These are phyloP conservation scores for Shargacucullia verbasci DNA, from an alignment of 2,888 invertebrate genomes.

Conservation along the genomic window DNA sequence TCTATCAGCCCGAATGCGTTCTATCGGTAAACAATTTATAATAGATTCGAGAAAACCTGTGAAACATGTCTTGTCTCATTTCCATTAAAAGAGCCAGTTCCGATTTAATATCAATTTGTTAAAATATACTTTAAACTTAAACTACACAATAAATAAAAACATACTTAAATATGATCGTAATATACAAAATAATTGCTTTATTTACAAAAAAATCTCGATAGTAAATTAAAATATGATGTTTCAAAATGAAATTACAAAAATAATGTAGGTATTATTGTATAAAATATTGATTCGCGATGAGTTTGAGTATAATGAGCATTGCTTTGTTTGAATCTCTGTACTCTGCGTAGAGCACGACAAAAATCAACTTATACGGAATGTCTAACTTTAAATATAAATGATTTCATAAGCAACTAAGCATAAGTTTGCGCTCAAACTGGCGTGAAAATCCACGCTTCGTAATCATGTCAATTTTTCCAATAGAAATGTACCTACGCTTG, in stretches of 20 bases:
- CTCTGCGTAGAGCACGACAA: constrained; percentile 10
- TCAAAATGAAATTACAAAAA: constrained; percentile 41
- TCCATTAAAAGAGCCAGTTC: constrained; percentile 31
- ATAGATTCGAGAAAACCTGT: too few relatives aligned
- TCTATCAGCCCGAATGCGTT: too few relatives aligned
- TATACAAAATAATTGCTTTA: constrained; percentile 60
- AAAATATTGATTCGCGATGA: constrained; percentile 20
- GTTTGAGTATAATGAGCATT: constrained; percentile 5
- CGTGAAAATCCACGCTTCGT: too few relatives aligned
- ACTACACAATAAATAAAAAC: constrained; percentile 59
- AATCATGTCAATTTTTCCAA: too few relatives aligned
- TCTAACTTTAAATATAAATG: not conserved
- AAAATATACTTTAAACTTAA: constrained; percentile 19
- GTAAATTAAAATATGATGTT: constrained; percentile 34
- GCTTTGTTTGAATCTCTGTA: constrained; percentile 4
- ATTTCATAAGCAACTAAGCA: too few relatives aligned
- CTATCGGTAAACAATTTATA: too few relatives aligned
- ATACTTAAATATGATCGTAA: constrained; percentile 54
- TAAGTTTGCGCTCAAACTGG: too few relatives aligned
- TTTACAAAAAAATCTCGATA: constrained; percentile 56
- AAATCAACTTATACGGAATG: constrained; percentile 4
- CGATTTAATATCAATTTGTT: constrained; percentile 18
- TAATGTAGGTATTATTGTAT: constrained; percentile 21
- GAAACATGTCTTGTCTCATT: not conserved
- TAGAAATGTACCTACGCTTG: too few relatives aligned